Conservation (phyloP, 2,797 vertebrate genomes). For the Emys orbicularis region DNA sequence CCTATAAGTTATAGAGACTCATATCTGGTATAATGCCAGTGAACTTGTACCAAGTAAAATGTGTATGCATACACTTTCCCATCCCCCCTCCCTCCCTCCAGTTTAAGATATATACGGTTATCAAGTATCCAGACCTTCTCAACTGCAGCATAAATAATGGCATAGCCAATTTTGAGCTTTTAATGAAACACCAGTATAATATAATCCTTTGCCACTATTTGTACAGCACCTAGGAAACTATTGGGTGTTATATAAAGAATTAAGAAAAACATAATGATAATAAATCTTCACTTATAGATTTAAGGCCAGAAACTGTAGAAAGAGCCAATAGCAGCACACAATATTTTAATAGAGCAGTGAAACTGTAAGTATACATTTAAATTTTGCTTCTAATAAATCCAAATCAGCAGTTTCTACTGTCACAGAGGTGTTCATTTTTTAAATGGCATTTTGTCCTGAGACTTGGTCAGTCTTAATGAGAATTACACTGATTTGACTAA, state of each 20-base stretch:
- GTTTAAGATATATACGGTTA: fast-evolving
- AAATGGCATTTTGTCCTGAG: background rate
- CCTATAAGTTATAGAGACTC: constrained; percentile 41
- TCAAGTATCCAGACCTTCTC: background rate
- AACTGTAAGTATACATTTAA: background rate
- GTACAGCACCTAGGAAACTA: background rate
- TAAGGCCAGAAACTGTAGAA: background rate
- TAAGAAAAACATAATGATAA: background rate
- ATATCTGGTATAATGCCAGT: constrained; percentile 22
- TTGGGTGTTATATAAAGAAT: background rate
- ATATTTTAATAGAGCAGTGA: background rate
- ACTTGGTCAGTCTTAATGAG: background rate
- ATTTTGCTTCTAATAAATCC: background rate
- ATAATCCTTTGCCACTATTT: background rate
- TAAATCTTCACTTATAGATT: fast-evolving
- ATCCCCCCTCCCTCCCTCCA: background rate
- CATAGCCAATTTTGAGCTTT: background rate
- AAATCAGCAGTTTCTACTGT: background rate
- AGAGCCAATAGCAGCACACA: background rate
- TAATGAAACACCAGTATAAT: background rate
- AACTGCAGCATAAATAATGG: background rate
- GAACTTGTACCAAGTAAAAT: background rate
- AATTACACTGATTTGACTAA: background rate
- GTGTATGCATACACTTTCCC: background rate
- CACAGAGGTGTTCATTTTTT: background rate